Conservation (phyloP, 2,797 vertebrate genomes). For the Hapalemur alaotrensis region DNA sequence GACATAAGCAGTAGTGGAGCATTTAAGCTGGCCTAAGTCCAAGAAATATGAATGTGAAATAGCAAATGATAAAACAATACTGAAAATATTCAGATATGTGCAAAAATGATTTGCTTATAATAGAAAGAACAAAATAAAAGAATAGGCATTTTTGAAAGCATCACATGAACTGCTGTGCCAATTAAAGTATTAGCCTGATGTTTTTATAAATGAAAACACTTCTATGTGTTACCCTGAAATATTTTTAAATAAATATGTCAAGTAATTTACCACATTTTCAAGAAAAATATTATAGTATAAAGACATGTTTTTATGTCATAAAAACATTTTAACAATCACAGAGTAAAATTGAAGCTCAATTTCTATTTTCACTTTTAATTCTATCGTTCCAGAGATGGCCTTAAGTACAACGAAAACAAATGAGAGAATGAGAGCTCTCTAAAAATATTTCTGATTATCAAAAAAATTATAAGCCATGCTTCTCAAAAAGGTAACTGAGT, state of each 20-base stretch:
- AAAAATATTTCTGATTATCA: background rate
- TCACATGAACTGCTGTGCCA: background rate
- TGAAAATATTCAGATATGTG: background rate
- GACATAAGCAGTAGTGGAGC: background rate
- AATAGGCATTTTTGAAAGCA: background rate
- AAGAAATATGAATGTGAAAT: background rate
- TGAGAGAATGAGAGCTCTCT: background rate
- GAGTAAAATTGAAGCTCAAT: background rate
- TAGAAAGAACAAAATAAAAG: background rate
- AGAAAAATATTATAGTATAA: background rate
- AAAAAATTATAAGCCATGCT: background rate
- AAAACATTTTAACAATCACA: slow-evolving; percentile 7
- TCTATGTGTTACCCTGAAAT: background rate
- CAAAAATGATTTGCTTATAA: background rate
- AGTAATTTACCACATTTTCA: background rate
- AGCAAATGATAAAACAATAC: background rate
- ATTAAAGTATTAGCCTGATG: background rate
- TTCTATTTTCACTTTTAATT: slow-evolving; percentile 19
- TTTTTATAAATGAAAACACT: background rate
- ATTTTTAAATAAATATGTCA: background rate
- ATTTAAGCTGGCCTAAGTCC: background rate
- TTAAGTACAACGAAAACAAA: background rate
- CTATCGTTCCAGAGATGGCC: background rate
- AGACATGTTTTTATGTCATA: background rate
- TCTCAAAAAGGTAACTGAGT: background rate